Conservation (phyloP, 2,888 invertebrate genomes). For the Epicampocera succincta region DNA sequence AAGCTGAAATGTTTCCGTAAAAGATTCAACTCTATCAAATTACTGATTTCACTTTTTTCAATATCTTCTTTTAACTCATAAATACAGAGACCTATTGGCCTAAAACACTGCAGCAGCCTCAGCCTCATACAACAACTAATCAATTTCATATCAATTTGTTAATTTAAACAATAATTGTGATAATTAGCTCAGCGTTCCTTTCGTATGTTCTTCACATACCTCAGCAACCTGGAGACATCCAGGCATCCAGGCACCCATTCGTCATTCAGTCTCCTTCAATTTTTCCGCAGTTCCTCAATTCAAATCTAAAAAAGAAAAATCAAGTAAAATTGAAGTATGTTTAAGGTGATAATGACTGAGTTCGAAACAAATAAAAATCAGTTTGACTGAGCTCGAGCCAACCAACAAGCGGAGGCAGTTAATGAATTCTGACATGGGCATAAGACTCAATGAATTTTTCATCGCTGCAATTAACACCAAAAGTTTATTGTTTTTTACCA, state of each 20-base stretch:
- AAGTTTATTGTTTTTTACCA: constrained; percentile 22
- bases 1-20: no score
- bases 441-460: constrained; percentile 77
- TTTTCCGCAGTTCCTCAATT: constrained; percentile 4
- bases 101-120: constrained; percentile 4
- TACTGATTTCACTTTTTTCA: not conserved
- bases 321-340: constrained; percentile 17
- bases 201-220: constrained; percentile 48
- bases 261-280: constrained; percentile 13
- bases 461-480: constrained; percentile 77
- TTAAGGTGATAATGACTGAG: constrained; percentile 78
- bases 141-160: constrained; percentile 82
- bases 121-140: constrained; percentile 74
- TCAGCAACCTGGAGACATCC: constrained; percentile 3
- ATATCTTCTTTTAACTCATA: constrained; percentile 1
- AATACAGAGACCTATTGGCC: constrained; percentile 17
- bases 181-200: constrained; percentile 77
- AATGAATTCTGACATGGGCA: constrained; percentile 12
- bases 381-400: constrained; percentile 50
- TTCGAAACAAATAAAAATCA: constrained; percentile 75
- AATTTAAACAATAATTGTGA: constrained; percentile 81
- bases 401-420: not conserved
- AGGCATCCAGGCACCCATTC: not conserved
- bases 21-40: not conserved
- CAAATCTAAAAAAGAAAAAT: constrained; percentile 24